A percentile compares a stretch with the other conserved stretches of the same genome.
Evolutionary conservation across 2,888 invertebrate species (phyloP).

Genomic region (Xanthorhoe spadicearia): DNA sequence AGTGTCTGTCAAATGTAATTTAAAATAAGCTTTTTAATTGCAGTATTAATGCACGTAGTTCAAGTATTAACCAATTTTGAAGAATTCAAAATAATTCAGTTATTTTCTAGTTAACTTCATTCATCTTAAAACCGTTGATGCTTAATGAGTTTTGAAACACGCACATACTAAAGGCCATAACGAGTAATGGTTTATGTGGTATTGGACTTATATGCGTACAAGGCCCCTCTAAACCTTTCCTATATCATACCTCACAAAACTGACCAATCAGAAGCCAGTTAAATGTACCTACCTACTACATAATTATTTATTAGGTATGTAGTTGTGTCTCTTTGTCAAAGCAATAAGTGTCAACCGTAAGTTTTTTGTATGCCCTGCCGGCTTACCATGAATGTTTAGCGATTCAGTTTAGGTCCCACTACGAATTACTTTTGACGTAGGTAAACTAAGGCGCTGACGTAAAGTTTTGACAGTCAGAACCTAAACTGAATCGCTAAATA

Average conservation of each 20-base stretch:
- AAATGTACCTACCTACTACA: background rate
- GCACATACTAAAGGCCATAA: background rate
- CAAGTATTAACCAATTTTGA: background rate
- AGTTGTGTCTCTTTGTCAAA: background rate
- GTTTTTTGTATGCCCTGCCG: constrained; percentile 5
- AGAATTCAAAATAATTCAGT: background rate
- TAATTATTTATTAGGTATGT: no score
- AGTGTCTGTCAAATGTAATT: background rate
- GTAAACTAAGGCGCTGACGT: no score
- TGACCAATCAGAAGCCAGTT: background rate
- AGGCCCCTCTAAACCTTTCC: background rate
- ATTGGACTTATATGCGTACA: background rate
- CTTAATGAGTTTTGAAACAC: background rate
- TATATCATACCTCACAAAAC: background rate
- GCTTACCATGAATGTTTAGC: no score
- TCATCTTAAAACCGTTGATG: background rate
- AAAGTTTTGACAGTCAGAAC: no score
- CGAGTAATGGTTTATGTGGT: background rate
- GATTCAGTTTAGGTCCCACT: no score
- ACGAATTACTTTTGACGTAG: no score
- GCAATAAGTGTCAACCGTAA: background rate
- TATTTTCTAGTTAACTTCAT: background rate
- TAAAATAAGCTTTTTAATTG: constrained; percentile 11
- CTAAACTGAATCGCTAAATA: no score
- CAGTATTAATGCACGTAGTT: background rate